Percentiles rank a stretch among this genome's conserved stretches.
These are phyloP conservation scores for Papilio protenor DNA, from an alignment of 2,888 invertebrate species.

Conservation along the genomic window DNA sequence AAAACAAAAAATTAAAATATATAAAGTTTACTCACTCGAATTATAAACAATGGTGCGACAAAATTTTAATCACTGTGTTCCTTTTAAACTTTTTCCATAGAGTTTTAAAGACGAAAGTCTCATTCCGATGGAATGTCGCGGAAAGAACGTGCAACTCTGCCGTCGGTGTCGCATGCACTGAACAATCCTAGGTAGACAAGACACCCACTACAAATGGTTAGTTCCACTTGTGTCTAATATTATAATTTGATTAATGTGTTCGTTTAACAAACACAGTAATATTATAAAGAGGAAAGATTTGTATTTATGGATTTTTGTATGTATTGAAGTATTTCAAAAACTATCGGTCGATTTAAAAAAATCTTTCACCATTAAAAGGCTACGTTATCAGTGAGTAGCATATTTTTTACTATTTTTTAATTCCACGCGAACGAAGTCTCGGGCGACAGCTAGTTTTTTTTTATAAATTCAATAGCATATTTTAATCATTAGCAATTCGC, in stretches of 20 bases:
- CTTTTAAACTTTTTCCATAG: conserved; percentile 22
- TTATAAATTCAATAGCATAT: neutral
- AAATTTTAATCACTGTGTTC: conserved; percentile 38
- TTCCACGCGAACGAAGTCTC: too few species aligned
- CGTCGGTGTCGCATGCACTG: conserved; percentile 35
- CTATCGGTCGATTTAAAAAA: too few species aligned
- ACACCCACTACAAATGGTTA: conserved; percentile 26
- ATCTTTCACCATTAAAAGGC: too few species aligned
- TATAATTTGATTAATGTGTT: neutral
- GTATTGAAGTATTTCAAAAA: too few species aligned
- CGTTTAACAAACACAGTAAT: neutral
- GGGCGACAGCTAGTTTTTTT: too few species aligned
- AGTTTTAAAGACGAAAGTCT: conserved; percentile 26
- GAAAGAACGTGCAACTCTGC: conserved; percentile 24
- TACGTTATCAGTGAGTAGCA: too few species aligned
- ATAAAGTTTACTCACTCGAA: conserved; percentile 38
- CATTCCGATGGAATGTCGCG: conserved; percentile 28
- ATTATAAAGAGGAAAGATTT: too few species aligned
- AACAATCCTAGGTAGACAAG: conserved; percentile 21
- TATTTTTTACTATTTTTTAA: too few species aligned
- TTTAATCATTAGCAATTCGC: conserved; percentile 32
- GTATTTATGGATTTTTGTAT: too few species aligned
- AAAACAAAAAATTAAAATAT: neutral
- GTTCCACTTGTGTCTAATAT: conserved; percentile 23
- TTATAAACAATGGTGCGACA: conserved; percentile 15